Evolutionary conservation across 2,113 vertebrate genomes (phyloP), one percentile per base, ranked within the genome.

Genomic region (Sigmodon hispidus): DNA sequence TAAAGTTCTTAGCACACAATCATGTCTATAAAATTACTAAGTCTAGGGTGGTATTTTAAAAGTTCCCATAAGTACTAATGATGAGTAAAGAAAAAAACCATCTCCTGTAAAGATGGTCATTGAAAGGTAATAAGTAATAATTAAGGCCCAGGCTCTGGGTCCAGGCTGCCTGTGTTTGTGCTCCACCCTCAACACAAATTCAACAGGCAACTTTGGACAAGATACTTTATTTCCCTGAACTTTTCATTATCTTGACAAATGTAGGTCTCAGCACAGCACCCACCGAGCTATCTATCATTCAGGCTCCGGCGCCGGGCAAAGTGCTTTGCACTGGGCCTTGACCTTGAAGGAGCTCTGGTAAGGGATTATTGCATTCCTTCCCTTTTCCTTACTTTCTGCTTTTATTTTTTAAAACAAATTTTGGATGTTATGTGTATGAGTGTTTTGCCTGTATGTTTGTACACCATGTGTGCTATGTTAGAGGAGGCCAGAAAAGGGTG

Each of bases 11-110:
- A 65, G 69, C 50, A 70, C 9, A 36, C 61, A 63, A 13, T 75
- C 50, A 57, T 36, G 63, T 17, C 86, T 50, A 36, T 57, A 36
- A 94, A 85, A 94, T 93, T n/a, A 79, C 85, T 48, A 75, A 75
- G 76, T 61, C 52, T 22, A 72, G 45, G 34, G 5, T 73, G 85
- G 22, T 43, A 76, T 67, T 97, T 92, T 65, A 45, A 75, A 24
- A 79, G 79, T 29, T 85, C 87, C 52, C 45, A 22, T 50, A 75
- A 19, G 24, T 72, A 65, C 57, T 80, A 55, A 89, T 63, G 65
- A 65, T 15, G 26, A 52, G 48, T 45, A 81, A 19, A 9, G 57
- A 29, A 19, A 84, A 84, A 31, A 26, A 36, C n/a, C n/a, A n/a
- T 91, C 67, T 50, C 50, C 43, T 61, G 50, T 45, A 70, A 43